phyloP scores from a whole-genome alignment of 1,140 invertebrate genomes.

The Scaptomyza pallida region DNA sequence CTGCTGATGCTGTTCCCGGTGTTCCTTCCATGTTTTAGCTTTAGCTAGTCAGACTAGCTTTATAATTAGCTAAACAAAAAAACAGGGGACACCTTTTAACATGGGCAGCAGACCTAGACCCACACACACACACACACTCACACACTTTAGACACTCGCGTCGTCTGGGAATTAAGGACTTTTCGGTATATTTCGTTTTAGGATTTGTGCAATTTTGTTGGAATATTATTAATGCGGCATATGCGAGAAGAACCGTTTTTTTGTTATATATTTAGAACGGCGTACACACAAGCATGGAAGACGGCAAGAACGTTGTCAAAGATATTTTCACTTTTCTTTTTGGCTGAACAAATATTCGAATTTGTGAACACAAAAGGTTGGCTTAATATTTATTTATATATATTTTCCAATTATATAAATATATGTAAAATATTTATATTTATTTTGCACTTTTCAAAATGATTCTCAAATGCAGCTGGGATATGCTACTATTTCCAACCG shows the following conservation, averaged over 20 bases:
- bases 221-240: constrained; percentile 40
- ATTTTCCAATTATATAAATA: constrained; percentile 15
- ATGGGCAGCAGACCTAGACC: constrained; percentile 41
- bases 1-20: constrained; percentile 47
- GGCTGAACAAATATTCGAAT: constrained; percentile 25
- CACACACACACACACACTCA: constrained; percentile 19
- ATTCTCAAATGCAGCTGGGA: constrained; percentile 29
- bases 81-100: constrained; percentile 66
- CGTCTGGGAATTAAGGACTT: constrained; percentile 59
- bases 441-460: constrained; percentile 33
- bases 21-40: constrained; percentile 72
- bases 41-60: constrained; percentile 61
- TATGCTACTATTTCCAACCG: constrained; percentile 35
- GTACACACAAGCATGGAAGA: constrained; percentile 18
- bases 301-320: constrained; percentile 26
- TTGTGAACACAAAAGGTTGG: constrained; percentile 38
- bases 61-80: constrained; percentile 77
- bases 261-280: constrained; percentile 65
- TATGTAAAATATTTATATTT: constrained; percentile 3
- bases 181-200: constrained; percentile 29
- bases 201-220: constrained; percentile 31
- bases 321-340: constrained; percentile 21
- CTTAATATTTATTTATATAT: constrained; percentile 30
- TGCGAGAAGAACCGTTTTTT: constrained; percentile 50
- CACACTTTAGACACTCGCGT: neutral